Conservation (phyloP, 2,797 vertebrate genomes). For the Leuciscus waleckii region DNA sequence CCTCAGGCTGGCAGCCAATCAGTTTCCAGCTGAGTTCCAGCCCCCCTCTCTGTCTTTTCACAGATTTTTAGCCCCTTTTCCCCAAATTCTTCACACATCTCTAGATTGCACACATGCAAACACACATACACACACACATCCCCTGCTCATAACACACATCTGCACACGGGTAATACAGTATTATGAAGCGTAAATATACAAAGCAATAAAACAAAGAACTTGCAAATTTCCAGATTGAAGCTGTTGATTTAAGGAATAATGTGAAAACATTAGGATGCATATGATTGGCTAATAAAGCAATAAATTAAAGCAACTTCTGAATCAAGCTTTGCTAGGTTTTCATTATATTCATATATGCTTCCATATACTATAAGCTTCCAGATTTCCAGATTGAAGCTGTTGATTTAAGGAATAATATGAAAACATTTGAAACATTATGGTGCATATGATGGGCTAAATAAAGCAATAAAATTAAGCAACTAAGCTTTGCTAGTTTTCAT, state of each 20-base stretch:
- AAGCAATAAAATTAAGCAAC: not conserved
- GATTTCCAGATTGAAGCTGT: not conserved
- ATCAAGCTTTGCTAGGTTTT: not conserved
- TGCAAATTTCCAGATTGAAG: not conserved
- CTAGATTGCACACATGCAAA: constrained; percentile 55
- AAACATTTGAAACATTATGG: not conserved
- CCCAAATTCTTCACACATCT: constrained; percentile 79
- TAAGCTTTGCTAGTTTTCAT: not conserved
- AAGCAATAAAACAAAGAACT: not conserved
- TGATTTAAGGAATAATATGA: not conserved
- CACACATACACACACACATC: constrained; percentile 9
- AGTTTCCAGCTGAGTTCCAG: constrained; percentile 77
- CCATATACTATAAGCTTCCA: too few relatives aligned
- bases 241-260: not conserved
- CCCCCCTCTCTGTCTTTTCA: constrained; percentile 75
- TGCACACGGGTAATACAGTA: constrained; percentile 29
- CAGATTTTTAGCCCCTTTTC: constrained; percentile 80
- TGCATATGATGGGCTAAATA: not conserved
- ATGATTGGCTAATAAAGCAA: not conserved
- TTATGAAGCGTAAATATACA: not conserved
- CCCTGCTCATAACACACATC: constrained; percentile 47
- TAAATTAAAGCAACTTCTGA: not conserved
- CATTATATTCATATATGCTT: not conserved
- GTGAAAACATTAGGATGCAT: not conserved
- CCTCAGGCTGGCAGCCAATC: constrained; percentile 81